Conservation (phyloP, 2,113 vertebrate species). For the Otis tarda region DNA sequence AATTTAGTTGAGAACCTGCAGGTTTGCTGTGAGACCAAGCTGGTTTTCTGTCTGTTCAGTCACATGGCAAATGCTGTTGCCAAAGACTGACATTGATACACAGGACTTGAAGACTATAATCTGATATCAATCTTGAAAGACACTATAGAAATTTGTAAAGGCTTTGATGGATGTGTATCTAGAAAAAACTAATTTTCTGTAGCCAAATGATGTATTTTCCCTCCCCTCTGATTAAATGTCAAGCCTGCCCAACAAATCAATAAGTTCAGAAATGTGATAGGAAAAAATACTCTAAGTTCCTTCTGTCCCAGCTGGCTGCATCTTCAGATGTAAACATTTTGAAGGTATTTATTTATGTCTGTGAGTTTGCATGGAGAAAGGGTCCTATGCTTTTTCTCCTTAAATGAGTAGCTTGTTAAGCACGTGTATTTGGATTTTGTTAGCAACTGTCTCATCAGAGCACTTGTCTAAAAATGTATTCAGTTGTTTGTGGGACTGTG, state of each 20-base stretch:
- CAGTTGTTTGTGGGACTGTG: background rate
- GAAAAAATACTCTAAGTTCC: background rate
- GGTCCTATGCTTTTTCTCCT: background rate
- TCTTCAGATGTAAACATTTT: background rate
- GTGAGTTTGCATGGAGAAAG: background rate
- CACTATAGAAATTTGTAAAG: conserved; percentile 26
- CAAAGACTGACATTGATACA: conserved; percentile 25
- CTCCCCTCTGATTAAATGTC: conserved; percentile 64
- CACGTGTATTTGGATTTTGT: background rate
- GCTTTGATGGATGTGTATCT: conserved; percentile 64
- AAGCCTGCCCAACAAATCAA: conserved; percentile 45
- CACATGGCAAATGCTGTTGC: background rate
- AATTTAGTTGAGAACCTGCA: background rate
- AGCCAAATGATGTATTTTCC: conserved; percentile 63
- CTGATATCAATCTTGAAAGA: conserved; percentile 62
- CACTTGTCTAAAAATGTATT: background rate
- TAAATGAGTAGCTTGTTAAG: background rate
- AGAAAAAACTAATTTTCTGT: conserved; percentile 67
- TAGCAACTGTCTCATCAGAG: background rate
- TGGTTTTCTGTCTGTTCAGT: background rate
- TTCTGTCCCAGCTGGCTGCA: background rate
- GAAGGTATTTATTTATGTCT: background rate
- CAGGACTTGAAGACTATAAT: conserved; percentile 21
- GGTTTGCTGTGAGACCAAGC: background rate
- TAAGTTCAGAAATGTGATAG: conserved; percentile 35